Evolutionary conservation across 2,113 vertebrate species (phyloP).

Genomic region (Rhabdornis inornatus): DNA sequence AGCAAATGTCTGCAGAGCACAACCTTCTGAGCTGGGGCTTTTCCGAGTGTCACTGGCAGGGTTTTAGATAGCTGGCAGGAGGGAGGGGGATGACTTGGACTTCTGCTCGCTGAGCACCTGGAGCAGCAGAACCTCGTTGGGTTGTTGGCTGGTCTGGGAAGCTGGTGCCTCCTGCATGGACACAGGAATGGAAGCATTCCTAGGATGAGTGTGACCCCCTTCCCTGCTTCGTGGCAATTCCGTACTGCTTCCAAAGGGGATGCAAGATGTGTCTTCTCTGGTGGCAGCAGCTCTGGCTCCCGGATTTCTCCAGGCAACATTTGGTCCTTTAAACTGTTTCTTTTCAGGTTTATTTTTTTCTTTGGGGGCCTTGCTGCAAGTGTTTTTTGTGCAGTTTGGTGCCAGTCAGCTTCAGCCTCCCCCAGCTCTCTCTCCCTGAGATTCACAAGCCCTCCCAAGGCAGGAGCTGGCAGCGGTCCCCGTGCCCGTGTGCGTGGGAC

Average conservation of each 20-base stretch:
- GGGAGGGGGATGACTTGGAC: not conserved
- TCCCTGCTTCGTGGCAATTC: not conserved
- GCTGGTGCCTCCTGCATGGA: not conserved
- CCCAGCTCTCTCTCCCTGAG: not conserved
- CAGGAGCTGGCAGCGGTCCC: not conserved
- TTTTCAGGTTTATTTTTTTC: not conserved
- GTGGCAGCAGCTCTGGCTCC: not conserved
- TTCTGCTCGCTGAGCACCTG: not conserved
- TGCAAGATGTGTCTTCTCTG: not conserved
- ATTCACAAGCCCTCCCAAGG: not conserved
- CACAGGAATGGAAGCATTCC: too few species aligned
- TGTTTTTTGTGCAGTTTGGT: conserved; percentile 17
- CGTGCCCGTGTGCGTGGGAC: not conserved
- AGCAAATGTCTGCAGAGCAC: not conserved
- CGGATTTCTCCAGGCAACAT: not conserved
- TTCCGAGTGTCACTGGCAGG: not conserved
- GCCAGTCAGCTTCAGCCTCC: conserved; percentile 5
- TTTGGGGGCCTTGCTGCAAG: not conserved
- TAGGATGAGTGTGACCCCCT: not conserved
- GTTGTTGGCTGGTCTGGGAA: not conserved
- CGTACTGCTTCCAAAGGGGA: accelerated
- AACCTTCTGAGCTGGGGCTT: not conserved
- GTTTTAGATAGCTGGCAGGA: not conserved
- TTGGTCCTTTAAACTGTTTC: not conserved
- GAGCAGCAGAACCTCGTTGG: not conserved